Evolutionary conservation across 2,888 invertebrate genomes (phyloP), one percentile per base, ranked within the genome.

Genomic region (Clitarchus hookeri): DNA sequence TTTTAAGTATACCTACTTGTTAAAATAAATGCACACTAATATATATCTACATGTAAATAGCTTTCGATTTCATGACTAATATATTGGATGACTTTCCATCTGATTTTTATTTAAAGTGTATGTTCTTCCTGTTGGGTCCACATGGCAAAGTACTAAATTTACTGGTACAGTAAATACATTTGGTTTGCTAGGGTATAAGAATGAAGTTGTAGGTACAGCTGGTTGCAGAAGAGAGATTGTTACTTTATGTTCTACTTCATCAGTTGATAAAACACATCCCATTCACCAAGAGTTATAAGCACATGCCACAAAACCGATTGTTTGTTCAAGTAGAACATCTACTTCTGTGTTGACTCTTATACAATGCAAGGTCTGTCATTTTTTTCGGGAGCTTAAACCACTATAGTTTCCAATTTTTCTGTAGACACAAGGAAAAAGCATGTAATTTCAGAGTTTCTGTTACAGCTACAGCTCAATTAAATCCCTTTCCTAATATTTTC

Each of bases 211-310:
- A n/a, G 23, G 79, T 79, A 19, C 79, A 79, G 6, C 79, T 79
- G 79, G 79, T 79, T 79, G 79, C 79, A 79, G 79, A 8, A 79
- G 23, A 79, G 13, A 79, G 23, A 79, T 79, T 79, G 79, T n/a
- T 79, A n/a, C 79, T 48, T 79, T n/a, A 79, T n/a, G 79, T n/a
- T 79, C 79, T n/a, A 79, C 79, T 79, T 79, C 79, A 79, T 79
- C 79, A 79, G n/a, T 79, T 79, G 79, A 79, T 79, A 79, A 79
- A 26, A 79, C 79, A 79, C 23, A 79, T 79, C 79, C 25, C 23
- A 27, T 79, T 23, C 79, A 79, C 25, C 25, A 23, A 79, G 79
- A 79, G 79, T 79, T 79, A 79, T 79, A 79, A 79, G 13, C 79
- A 79, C n/a, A 79, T 79, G 79, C 13, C 79, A 79, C 79, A 79